phyloP scores from a whole-genome alignment of 35 echinoderm and acorn worm species.

The Diadema setosum region DNA sequence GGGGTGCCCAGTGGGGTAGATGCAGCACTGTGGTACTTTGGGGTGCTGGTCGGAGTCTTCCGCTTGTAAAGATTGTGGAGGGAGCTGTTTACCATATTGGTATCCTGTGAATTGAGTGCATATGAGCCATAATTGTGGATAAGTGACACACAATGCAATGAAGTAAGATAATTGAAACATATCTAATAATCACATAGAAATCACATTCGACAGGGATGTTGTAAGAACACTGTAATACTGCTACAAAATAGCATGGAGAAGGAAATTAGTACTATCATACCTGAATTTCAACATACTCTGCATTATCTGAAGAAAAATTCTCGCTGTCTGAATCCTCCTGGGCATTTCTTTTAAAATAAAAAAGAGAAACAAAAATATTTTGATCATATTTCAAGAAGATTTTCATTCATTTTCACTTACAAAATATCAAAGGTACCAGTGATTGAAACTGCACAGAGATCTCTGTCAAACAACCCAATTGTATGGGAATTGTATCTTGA shows the following conservation, averaged over 20 bases:
- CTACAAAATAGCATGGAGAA: not conserved
- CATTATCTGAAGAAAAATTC: slow-evolving; percentile 60
- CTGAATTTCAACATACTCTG: slow-evolving; percentile 42
- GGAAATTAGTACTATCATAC: not conserved
- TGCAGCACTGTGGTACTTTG: not conserved
- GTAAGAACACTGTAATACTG: too few species aligned
- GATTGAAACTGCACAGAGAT: not conserved
- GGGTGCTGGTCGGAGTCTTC: slow-evolving; percentile 33
- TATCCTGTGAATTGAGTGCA: slow-evolving; percentile 59
- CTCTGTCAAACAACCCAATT: not conserved
- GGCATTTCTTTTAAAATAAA: not conserved
- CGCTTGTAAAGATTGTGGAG: slow-evolving; percentile 74
- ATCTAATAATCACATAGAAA: too few species aligned
- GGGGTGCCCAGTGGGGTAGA: not conserved
- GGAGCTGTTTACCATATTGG: slow-evolving; percentile 72
- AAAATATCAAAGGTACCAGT: too few species aligned
- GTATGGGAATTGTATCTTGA: not conserved
- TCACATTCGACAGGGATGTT: too few species aligned
- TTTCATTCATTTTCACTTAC: too few species aligned
- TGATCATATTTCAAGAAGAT: too few species aligned
- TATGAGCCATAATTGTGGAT: too few species aligned
- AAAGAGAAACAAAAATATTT: not conserved
- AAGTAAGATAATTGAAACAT: too few species aligned
- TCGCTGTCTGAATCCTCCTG: slow-evolving; percentile 7
- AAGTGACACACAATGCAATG: too few species aligned